A percentile compares a stretch with the other conserved stretches of the same genome.
phyloP scores from a whole-genome alignment of 2,113 vertebrate species.

The Muscicapa adusta region DNA sequence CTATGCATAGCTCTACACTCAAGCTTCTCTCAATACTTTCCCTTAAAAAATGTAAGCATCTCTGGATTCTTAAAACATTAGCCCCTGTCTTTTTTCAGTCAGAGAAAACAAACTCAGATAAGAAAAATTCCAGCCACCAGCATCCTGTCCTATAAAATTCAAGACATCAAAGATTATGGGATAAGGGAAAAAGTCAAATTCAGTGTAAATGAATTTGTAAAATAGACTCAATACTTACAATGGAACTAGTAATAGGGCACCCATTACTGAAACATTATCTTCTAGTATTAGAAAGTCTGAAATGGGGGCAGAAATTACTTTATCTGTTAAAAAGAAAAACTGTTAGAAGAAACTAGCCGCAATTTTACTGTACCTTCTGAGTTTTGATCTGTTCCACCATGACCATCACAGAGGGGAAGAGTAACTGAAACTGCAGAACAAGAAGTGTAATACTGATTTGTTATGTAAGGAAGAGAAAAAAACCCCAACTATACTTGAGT shows the following conservation, averaged over 20 bases:
- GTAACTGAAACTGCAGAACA: constrained; percentile 88
- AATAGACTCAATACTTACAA: not conserved
- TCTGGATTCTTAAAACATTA: not conserved
- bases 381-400: constrained; percentile 94
- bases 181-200: not conserved
- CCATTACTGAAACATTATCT: not conserved
- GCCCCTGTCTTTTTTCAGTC: not conserved
- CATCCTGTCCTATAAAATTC: not conserved
- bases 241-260: not conserved
- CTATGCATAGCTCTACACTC: not conserved
- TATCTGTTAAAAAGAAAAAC: not conserved
- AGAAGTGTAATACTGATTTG: not conserved
- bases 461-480: not conserved
- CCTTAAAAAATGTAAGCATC: not conserved
- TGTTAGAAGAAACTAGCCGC: not conserved
- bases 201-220: not conserved
- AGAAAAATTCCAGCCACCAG: not conserved
- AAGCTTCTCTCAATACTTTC: not conserved
- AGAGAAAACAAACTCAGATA: not conserved
- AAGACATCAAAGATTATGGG: not conserved
- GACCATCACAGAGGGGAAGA: constrained; percentile 96
- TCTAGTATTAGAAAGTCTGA: not conserved
- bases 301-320: not conserved
- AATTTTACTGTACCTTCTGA: constrained; percentile 83
- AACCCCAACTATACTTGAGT: not conserved